phyloP scores from a whole-genome alignment of 2,113 vertebrate genomes.

The Pitta sordida region DNA sequence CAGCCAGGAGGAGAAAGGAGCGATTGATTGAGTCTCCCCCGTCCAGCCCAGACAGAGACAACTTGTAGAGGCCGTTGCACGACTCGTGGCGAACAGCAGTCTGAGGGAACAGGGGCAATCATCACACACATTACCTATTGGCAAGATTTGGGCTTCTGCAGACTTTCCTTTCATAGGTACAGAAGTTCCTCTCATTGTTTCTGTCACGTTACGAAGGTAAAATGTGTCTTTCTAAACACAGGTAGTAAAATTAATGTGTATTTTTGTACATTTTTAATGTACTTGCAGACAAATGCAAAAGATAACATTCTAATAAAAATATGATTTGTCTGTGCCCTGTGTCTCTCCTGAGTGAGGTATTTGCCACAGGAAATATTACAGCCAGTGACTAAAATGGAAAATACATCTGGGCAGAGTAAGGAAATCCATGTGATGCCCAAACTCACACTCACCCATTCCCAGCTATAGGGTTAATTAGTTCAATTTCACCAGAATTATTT shows the following conservation, averaged over 20 bases:
- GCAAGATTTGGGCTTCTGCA: neutral
- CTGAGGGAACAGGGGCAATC: conserved; percentile 60
- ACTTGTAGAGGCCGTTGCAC: conserved; percentile 95
- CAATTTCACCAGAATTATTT: neutral
- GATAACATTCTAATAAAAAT: neutral
- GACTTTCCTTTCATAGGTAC: neutral
- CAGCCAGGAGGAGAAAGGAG: conserved; percentile 94
- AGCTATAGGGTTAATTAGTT: neutral
- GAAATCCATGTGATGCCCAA: neutral
- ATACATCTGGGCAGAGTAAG: neutral
- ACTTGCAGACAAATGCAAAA: neutral
- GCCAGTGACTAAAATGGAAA: neutral
- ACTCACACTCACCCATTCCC: neutral
- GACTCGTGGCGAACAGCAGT: conserved; percentile 95
- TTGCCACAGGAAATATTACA: neutral
- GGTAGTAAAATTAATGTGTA: rapidly evolving
- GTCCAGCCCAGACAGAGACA: conserved; percentile 93
- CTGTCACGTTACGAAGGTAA: neutral
- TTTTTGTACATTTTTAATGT: neutral
- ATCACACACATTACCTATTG: neutral
- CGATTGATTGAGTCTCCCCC: conserved; percentile 96
- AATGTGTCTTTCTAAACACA: neutral
- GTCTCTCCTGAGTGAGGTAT: rapidly evolving
- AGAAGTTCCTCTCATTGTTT: neutral
- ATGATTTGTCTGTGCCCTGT: neutral